Base-by-base conservation (phyloP, 1,140 invertebrate species). In the Cydia pomonella region DNA sequence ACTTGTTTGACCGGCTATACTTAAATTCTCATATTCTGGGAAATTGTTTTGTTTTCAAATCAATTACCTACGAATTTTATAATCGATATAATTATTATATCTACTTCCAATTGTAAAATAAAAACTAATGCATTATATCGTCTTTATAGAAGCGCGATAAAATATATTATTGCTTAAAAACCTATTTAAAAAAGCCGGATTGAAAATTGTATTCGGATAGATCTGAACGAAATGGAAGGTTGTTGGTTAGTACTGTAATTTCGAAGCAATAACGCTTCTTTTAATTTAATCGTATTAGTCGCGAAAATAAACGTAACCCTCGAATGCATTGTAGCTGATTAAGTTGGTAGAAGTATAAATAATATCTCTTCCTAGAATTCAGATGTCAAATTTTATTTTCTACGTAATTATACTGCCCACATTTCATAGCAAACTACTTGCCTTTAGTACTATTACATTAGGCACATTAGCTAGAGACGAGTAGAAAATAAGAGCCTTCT, bases 191-290 rank as follows among this genome's bases (percentile, higher is more conserved):
- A 23, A 21, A 23, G 5, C 50, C n/a, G 18, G 2, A 23, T 59
- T 7, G 10, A 23, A 21, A 23, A 59, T 29, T 64, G 27, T 29
- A 29, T 29, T 64, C 6, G 29, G 64, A 75, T 79, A 82, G 81
- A 82, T 82, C 81, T 82, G 81, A 82, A 47, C 59, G 73, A 76
- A 73, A 74, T 72, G 74, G 64, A 75, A 73, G 62, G 62, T 78
- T 77, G 74, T 72, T 66, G 63, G 63, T 18, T 69, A 69, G 64
- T 69, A 69, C 21, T 18, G 64, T 69, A 69, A 75, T 78, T 38
- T 53, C n/a, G 80, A 75, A 80, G 79, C 79, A 79, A 77, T 81
- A 77, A 79, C n/a, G 79, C 78, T 83, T 81, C 78, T 50, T 76
- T 76, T 59, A 72, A 12, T 72, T 23, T 25, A 25, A 10, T 44